Evolutionary conservation across 2,888 invertebrate species (phyloP), one percentile per base, ranked within the genome.

Genomic region (Auanema freiburgensis): DNA sequence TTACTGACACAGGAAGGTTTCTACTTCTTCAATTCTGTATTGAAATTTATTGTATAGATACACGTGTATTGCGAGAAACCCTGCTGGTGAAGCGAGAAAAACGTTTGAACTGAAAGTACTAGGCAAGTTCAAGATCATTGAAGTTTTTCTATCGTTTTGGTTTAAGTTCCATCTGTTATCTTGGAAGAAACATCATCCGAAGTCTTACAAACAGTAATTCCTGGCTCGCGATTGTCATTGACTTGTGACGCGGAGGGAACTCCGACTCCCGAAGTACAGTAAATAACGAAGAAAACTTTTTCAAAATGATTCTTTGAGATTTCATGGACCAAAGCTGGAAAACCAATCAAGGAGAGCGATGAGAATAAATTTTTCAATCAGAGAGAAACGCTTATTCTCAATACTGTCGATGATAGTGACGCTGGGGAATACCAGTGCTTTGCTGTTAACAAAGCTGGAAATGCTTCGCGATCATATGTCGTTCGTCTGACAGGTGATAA

Each of bases 251-350:
- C 70, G 12, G 60, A 68, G n/a, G 80, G 79, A 16, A 64, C 43
- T 2, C 89, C 89, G 0, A 58, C 71, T 1, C 88, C 80, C 2
- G 44, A 57, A 56, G 76, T 79, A 53, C n/a, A 41, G 33, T 5
- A 8, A 33, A 6, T 6, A 18, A 21, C 24, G 6, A 24, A 18
- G n/a, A 52, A 16, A 5, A 46, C 46, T 18, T 5, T 52, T 52
- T 2, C 3, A 16, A 6, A 52, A 5, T 52, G 4, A 18, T 52
- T 52, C 11, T 52, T 52, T 52, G 52, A 75, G 75, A 67, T 74
- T 11, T 56, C 18, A 0, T 76, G 76, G 76, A 52, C 63, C 4
- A 58, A 59, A 46, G 67, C 71, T 46, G 69, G 66, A 14, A 49
- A 49, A 18, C 43, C 50, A 11, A 43, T 73, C 1, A 51, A 43